A percentile compares a stretch with the other conserved stretches of the same genome.
phyloP scores from a whole-genome alignment of 2,888 invertebrate genomes.

The Sminthurides aquaticus region DNA sequence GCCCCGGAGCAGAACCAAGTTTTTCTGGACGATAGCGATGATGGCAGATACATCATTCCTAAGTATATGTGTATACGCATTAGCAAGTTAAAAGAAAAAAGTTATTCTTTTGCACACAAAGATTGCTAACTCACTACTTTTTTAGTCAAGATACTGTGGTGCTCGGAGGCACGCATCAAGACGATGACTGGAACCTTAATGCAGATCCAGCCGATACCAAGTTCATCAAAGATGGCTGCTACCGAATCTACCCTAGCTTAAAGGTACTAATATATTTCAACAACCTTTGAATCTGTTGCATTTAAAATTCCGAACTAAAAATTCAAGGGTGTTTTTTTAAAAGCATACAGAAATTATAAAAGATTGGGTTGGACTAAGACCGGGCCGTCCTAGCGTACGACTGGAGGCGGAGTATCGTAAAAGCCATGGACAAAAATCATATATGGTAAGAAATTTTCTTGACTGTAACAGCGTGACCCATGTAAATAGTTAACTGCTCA shows the following conservation, averaged over 20 bases:
- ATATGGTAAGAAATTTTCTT: slow-evolving; percentile 4
- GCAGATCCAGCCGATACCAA: slow-evolving; percentile 54
- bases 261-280: slow-evolving; percentile 48
- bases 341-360: slow-evolving; percentile 53
- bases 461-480: no score
- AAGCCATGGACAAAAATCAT: not conserved
- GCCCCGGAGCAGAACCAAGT: slow-evolving; percentile 61
- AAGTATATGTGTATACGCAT: no score
- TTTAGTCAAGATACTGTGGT: slow-evolving; percentile 58
- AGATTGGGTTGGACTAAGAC: slow-evolving; percentile 68
- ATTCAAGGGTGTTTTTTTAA: not conserved
- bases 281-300: not conserved
- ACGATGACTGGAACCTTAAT: slow-evolving; percentile 54
- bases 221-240: slow-evolving; percentile 59
- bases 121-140: slow-evolving; percentile 3
- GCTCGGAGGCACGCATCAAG: slow-evolving; percentile 70
- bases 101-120: not conserved
- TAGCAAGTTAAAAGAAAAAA: slow-evolving; percentile 10
- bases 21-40: slow-evolving; percentile 55
- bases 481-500: no score
- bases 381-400: slow-evolving; percentile 53
- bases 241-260: slow-evolving; percentile 52
- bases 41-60: slow-evolving; percentile 66
- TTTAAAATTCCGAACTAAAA: not conserved
- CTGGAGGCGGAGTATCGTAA: not conserved